Percentiles rank a stretch among this genome's conserved stretches.
Evolutionary conservation across 1,140 invertebrate genomes (phyloP).

Genomic region (Bombus picipes): DNA sequence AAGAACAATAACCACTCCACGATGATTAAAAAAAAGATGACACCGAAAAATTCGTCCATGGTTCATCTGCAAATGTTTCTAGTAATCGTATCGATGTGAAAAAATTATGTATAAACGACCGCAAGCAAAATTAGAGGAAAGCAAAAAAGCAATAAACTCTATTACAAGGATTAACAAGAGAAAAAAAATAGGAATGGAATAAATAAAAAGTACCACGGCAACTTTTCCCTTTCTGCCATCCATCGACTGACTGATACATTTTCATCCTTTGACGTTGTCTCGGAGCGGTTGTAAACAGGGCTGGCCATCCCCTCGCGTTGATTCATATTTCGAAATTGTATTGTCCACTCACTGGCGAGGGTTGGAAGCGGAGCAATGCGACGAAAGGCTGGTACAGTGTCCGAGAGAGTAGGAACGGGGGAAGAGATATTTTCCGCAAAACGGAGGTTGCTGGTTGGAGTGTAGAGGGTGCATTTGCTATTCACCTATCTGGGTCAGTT

Average conservation of each 20-base stretch:
- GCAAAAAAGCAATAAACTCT: background rate
- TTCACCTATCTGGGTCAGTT: slow-evolving; percentile 70
- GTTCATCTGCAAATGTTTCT: no score
- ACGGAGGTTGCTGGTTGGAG: slow-evolving; percentile 21
- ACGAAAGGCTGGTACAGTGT: background rate
- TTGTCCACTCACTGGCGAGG: slow-evolving; percentile 23
- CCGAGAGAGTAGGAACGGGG: background rate
- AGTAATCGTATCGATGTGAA: no score
- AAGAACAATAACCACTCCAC: background rate
- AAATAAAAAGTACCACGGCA: background rate
- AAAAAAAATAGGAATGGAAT: background rate
- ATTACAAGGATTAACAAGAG: background rate
- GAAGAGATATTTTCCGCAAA: slow-evolving; percentile 46
- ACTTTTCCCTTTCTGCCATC: background rate
- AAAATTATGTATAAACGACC: no score
- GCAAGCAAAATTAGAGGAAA: background rate
- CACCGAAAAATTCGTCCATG: background rate
- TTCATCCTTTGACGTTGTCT: background rate
- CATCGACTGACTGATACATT: background rate
- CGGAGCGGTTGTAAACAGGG: slow-evolving; percentile 31
- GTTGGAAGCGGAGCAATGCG: no score
- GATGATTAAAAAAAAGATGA: background rate
- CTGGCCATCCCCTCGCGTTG: slow-evolving; percentile 19
- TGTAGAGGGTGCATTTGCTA: slow-evolving; percentile 61
- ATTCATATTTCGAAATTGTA: slow-evolving; percentile 53